These are phyloP conservation scores for Spatulosminthurus flaviceps DNA, from an alignment of 2,888 invertebrate species.

Conservation along the genomic window DNA sequence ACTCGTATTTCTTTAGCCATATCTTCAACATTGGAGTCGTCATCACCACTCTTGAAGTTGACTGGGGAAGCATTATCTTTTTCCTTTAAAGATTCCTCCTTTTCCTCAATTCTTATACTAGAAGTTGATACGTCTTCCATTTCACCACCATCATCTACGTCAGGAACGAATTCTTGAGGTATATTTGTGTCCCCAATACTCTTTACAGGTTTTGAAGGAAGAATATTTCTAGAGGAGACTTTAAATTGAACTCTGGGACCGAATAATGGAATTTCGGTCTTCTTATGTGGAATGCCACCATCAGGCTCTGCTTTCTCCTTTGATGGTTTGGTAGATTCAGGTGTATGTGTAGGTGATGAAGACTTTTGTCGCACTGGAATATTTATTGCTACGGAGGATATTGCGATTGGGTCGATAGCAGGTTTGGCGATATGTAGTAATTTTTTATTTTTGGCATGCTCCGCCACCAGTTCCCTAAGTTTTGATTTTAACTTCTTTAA, in stretches of 20 bases:
- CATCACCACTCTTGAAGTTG: not conserved
- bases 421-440: conserved; percentile 75
- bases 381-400: not conserved
- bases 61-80: no score
- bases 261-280: conserved; percentile 31
- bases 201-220: not conserved
- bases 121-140: no score
- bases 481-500: conserved; percentile 70
- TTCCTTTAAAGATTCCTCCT: no score
- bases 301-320: not conserved
- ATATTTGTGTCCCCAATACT: not conserved
- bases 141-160: no score
- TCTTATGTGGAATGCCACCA: not conserved
- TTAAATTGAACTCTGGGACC: conserved; percentile 35
- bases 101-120: no score
- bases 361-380: no score
- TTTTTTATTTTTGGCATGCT: conserved; percentile 75
- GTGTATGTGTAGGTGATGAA: not conserved
- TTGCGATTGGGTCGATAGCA: conserved; percentile 55
- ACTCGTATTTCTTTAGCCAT: not conserved
- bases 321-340: not conserved
- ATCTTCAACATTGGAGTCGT: not conserved
- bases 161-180: not conserved
- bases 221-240: not conserved
- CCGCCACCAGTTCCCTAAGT: conserved; percentile 75